A percentile compares a stretch with the other conserved stretches of the same genome.
Evolutionary conservation across 2,113 vertebrate genomes (phyloP).

Genomic region (Grammomys surdaster): DNA sequence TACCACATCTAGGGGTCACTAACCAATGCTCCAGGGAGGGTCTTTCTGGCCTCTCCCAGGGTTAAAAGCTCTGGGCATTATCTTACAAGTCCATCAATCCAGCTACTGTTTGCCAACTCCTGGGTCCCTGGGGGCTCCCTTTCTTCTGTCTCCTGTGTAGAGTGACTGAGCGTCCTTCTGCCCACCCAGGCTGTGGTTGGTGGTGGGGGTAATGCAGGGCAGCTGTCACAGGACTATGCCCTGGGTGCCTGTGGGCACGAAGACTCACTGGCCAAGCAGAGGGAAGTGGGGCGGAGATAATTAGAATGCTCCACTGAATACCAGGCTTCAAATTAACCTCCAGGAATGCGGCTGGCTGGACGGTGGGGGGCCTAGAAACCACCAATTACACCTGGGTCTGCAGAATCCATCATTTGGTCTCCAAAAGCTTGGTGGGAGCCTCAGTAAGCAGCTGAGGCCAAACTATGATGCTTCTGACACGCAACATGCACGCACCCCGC

Average conservation of each 20-base stretch:
- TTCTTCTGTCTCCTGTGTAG: not conserved
- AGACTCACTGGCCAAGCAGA: not conserved
- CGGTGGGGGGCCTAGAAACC: constrained; percentile 61
- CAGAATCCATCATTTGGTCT: not conserved
- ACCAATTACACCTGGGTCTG: constrained; percentile 33
- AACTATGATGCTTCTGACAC: too few species aligned
- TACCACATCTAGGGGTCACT: not conserved
- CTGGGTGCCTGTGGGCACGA: not conserved
- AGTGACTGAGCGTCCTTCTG: not conserved
- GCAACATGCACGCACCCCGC: fast-evolving
- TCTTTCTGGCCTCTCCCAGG: not conserved
- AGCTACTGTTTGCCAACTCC: not conserved
- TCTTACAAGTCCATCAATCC: not conserved
- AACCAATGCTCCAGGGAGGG: not conserved
- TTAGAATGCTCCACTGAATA: not conserved
- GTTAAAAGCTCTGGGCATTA: not conserved
- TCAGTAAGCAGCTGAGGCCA: fast-evolving
- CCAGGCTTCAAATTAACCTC: constrained; percentile 55
- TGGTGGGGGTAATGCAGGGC: not conserved
- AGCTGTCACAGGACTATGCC: not conserved
- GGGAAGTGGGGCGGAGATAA: not conserved
- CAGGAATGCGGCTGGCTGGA: not conserved
- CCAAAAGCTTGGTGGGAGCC: not conserved
- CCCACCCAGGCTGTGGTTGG: not conserved
- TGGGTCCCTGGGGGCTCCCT: not conserved